phyloP scores from a whole-genome alignment of 1,140 invertebrate genomes.

The Camponotus pennsylvanicus region DNA sequence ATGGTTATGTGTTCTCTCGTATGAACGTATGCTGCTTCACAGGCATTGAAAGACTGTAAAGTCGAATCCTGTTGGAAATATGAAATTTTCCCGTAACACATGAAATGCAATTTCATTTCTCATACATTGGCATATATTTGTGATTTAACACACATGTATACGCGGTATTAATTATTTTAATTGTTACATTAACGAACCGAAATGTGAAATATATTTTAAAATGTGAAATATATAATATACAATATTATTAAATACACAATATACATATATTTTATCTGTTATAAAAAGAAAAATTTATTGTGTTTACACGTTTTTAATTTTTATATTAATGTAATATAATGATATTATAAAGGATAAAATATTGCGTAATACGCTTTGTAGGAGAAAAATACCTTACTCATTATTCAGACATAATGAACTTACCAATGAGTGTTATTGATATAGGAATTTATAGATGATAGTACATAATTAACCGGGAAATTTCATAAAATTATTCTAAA shows the following conservation, averaged over 20 bases:
- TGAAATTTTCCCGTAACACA: slow-evolving; percentile 34
- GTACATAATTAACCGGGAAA: too few relatives aligned
- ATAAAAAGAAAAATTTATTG: not conserved
- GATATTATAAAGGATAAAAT: not conserved
- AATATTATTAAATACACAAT: slow-evolving; percentile 2
- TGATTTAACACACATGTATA: not conserved
- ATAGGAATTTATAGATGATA: too few relatives aligned
- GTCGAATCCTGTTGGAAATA: slow-evolving; percentile 43
- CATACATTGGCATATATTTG: slow-evolving; percentile 27
- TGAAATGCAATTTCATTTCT: not conserved
- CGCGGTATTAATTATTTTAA: slow-evolving; percentile 23
- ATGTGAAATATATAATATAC: not conserved
- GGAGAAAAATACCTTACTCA: too few relatives aligned
- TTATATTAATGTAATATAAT: too few relatives aligned
- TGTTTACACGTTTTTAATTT: not conserved
- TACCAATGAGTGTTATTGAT: too few relatives aligned
- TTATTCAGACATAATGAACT: too few relatives aligned
- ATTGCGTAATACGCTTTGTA: too few relatives aligned
- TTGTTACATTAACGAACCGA: slow-evolving; percentile 39
- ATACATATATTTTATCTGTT: not conserved
- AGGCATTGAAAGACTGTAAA: slow-evolving; percentile 48
- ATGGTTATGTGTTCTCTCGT: slow-evolving; percentile 65
- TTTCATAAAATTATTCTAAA: too few relatives aligned
- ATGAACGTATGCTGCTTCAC: slow-evolving; percentile 61
- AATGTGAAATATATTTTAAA: slow-evolving; percentile 15